Base-by-base conservation (phyloP, 2,797 vertebrate species). In the Borostomias antarcticus region DNA sequence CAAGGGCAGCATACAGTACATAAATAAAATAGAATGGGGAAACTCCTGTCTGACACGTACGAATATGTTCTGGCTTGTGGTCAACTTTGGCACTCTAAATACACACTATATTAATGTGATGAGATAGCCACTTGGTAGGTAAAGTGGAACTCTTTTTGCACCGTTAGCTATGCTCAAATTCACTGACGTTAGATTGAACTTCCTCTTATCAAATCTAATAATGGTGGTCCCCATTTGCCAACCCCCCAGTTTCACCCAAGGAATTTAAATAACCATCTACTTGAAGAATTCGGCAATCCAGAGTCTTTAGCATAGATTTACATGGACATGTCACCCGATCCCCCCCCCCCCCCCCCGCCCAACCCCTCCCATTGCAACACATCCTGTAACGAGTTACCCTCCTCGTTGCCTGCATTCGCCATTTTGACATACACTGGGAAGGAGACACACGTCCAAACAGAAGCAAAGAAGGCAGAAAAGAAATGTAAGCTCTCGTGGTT, bases 341-440 rank as follows among this genome's bases (percentile, higher is more conserved):
- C 40, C 13, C 9, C 9, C 13, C 9, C 40, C 40, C 40, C 13
- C 40, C 21, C n/a, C 48, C 48, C 17, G 35, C 28, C 29, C 29
- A 9, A 5, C 28, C 29, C 15, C 52, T 1, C 35, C 13, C 1
- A 37, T 51, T 25, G 9, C 7, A 21, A 51, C 48, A 51, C 11
- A 10, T 59, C 35, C 25, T 59, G 19, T 7, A 21, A 29, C 17
- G 25, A 10, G 51, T 35, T 17, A n/a, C 32, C 29, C 29, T 8
- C 53, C 8, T 29, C 57, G 47, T 29, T 30, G 43, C 10, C 30
- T 15, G 3, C n/a, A 29, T 59, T 75, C 87, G 86, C 89, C 89
- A 90, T 90, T 89, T 90, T 90, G 73, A 47, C 1, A 19, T 25
- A 69, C 48, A 5, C n/a, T n/a, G 76, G 65, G 58, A 32, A 67